Base-by-base conservation (phyloP, 1,140 invertebrate genomes). In the Amyelois transitella region DNA sequence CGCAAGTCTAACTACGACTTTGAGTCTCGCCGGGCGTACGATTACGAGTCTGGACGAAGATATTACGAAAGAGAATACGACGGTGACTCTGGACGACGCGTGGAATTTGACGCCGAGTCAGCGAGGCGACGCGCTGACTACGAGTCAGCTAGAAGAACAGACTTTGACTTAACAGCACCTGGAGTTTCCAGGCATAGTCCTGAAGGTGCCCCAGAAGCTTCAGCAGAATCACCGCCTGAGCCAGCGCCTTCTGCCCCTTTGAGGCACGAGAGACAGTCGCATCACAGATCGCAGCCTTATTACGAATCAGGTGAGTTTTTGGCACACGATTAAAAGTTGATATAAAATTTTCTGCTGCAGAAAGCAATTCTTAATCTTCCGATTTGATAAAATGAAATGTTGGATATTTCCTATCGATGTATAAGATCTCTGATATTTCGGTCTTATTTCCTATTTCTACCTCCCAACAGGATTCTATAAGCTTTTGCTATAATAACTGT, bases 71-170 rank as follows among this genome's bases (percentile, higher is more conserved):
- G 79, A 38, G 83, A 88, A 18, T 81, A 79, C 57, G 82, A 88
- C 72, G 80, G 66, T 8, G 81, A 85, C 49, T 83, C 81, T 3
- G 78, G 77, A 10, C 69, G 80, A 28, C 71, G 79, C 20, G 68
- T 72, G 1, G 80, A 83, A 10, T 86, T 82, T 55, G 83, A 86
- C 73, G 78, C 84, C n/a, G 84, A 84, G 28, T 85, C 84, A n/a
- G 84, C 84, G 0, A 62, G 84, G 25, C 66, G 84, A 22, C 70
- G 84, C 1, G 81, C 84, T 1, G 84, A 87, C 48, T 87, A 87
- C 84, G 84, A 86, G 47, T 87, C 84, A 18, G 84, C 84, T 0
- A 77, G 84, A 45, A 69, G 82, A 57, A 87, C 84, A 5, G 84
- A 87, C 49, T 87, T 87, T 58, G 82, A 87, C 53, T 71, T 87